Percentiles rank a stretch among this genome's conserved stretches.
Conservation (phyloP, 2,113 vertebrate species). For the Scatophagus argus region DNA sequence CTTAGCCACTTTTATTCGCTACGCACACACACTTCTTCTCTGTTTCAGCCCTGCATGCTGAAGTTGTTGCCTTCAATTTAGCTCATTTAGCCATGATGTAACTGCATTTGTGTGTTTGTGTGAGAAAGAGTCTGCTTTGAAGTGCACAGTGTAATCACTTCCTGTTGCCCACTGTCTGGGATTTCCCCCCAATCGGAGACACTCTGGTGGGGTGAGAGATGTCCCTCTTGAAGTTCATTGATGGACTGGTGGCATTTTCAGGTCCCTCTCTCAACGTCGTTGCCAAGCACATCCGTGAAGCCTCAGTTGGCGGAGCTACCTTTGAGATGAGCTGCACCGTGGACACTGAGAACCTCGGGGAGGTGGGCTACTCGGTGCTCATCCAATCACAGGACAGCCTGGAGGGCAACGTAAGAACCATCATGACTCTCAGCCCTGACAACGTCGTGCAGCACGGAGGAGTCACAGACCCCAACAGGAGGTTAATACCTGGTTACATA, state of each 20-base stretch:
- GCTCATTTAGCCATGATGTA: constrained; percentile 58
- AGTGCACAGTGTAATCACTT: constrained; percentile 44
- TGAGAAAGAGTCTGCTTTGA: constrained; percentile 12
- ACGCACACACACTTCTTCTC: constrained; percentile 19
- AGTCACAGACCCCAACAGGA: constrained; percentile 86
- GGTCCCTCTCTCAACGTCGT: constrained; percentile 68
- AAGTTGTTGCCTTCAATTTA: constrained; percentile 46
- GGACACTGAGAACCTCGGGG: constrained; percentile 88
- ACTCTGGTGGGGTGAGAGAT: background rate
- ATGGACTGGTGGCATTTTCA: constrained; percentile 11
- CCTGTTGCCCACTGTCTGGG: constrained; percentile 29
- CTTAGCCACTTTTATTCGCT: background rate
- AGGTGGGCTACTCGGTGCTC: constrained; percentile 90
- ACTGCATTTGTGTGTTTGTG: constrained; percentile 17
- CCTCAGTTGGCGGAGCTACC: constrained; percentile 90
- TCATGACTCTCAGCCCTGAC: constrained; percentile 91
- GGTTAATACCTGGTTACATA: constrained; percentile 31
- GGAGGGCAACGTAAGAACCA: constrained; percentile 81
- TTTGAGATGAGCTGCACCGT: constrained; percentile 96
- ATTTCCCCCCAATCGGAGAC: background rate
- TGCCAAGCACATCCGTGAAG: constrained; percentile 86
- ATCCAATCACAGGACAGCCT: constrained; percentile 86
- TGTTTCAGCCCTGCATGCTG: constrained; percentile 26
- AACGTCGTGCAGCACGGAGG: constrained; percentile 89
- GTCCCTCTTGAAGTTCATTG: background rate